phyloP scores from a whole-genome alignment of 2,888 invertebrate species.

The Aleiodes alternator region DNA sequence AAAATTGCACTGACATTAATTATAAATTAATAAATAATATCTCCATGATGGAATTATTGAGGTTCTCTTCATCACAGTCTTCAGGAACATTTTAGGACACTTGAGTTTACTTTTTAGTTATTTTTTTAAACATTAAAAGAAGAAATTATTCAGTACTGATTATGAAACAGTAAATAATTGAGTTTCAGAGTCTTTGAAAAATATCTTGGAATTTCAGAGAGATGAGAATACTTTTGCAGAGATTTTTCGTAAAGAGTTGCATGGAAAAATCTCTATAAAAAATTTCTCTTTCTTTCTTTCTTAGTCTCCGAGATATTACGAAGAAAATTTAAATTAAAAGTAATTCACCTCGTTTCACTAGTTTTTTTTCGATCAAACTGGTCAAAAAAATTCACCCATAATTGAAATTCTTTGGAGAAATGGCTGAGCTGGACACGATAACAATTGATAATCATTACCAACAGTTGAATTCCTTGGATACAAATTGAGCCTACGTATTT shows the following conservation, averaged over 20 bases:
- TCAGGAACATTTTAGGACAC: background rate
- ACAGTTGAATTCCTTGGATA: conserved; percentile 80
- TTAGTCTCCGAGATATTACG: no score
- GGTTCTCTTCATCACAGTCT: conserved; percentile 12
- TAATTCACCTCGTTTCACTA: no score
- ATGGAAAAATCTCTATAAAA: no score
- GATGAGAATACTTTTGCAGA: no score
- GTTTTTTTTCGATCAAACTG: no score
- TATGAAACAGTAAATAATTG: background rate
- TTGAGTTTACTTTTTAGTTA: background rate
- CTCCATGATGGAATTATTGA: background rate
- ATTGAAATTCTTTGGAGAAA: conserved; percentile 87
- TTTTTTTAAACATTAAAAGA: background rate
- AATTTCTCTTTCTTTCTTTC: no score
- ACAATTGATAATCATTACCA: conserved; percentile 80
- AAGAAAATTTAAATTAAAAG: no score
- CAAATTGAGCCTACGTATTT: conserved; percentile 80
- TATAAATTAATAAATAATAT: no score
- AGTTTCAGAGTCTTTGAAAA: background rate
- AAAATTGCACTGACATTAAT: no score
- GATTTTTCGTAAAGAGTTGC: no score
- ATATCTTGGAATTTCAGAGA: background rate
- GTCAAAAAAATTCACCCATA: conserved; percentile 85
- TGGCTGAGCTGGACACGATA: conserved; percentile 88
- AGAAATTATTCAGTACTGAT: background rate